Conservation (phyloP, 2,888 invertebrate species). For the Hipparchia semele region DNA sequence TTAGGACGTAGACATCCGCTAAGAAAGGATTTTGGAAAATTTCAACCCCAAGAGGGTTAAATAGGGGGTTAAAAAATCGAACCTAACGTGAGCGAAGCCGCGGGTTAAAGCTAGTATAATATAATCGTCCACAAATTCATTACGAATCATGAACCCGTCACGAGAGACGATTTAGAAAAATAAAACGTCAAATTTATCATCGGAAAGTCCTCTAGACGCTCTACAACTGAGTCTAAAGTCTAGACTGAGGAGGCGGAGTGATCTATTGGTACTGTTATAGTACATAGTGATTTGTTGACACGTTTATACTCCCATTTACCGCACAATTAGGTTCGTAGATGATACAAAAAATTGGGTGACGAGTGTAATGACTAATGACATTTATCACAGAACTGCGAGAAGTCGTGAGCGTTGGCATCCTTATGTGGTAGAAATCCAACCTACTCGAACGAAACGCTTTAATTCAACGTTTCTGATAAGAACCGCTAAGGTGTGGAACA, state of each 20-base stretch:
- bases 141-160: background rate
- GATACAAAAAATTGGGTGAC: slow-evolving; percentile 8
- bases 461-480: too few relatives aligned
- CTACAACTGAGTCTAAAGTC: slow-evolving; percentile 16
- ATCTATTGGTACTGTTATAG: slow-evolving; percentile 12
- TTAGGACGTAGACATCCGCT: too few relatives aligned
- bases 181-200: slow-evolving; percentile 17
- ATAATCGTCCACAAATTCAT: slow-evolving; percentile 10
- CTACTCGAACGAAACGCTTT: too few relatives aligned
- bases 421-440: too few relatives aligned
- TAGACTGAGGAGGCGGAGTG: slow-evolving; percentile 32
- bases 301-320: slow-evolving; percentile 3
- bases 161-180: background rate
- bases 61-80: too few relatives aligned
- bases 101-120: too few relatives aligned
- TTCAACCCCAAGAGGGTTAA: too few relatives aligned
- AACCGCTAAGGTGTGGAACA: too few relatives aligned
- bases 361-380: slow-evolving; percentile 1
- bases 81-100: too few relatives aligned
- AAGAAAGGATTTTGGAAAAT: too few relatives aligned
- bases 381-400: too few relatives aligned
- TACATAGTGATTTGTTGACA: slow-evolving; percentile 1
- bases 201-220: slow-evolving; percentile 30
- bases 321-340: background rate
- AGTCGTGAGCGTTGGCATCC: too few relatives aligned